phyloP scores from a whole-genome alignment of 2,113 vertebrate species.

The Odontesthes bonariensis region DNA sequence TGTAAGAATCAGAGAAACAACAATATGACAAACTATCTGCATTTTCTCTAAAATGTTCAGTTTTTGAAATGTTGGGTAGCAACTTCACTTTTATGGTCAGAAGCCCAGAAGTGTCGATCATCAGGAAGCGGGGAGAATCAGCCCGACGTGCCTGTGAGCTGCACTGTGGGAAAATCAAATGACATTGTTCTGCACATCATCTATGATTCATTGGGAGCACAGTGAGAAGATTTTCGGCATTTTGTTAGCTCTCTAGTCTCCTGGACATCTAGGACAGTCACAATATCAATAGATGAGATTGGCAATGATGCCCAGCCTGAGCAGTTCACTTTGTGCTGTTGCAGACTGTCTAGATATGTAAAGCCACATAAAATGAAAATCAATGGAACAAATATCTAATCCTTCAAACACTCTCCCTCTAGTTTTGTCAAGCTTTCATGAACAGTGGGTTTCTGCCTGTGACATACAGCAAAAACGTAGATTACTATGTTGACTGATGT shows the following conservation, averaged over 20 bases:
- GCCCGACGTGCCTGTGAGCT: conserved; percentile 43
- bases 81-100: conserved; percentile 27
- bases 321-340: conserved; percentile 18
- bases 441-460: neutral
- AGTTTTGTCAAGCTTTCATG: conserved; percentile 7
- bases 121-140: conserved; percentile 45
- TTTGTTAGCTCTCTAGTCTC: conserved; percentile 28
- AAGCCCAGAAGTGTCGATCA: conserved; percentile 40
- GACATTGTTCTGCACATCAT: conserved; percentile 58
- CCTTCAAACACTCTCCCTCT: conserved; percentile 2
- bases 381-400: conserved; percentile 47
- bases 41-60: conserved; percentile 4
- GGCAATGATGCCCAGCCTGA: conserved; percentile 46
- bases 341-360: conserved; percentile 35
- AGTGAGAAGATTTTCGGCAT: conserved; percentile 29
- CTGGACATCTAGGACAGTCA: conserved; percentile 20
- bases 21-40: conserved; percentile 1
- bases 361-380: conserved; percentile 54
- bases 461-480: neutral
- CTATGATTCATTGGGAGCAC: conserved; percentile 36
- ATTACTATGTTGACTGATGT: no score
- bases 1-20: no score
- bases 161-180: conserved; percentile 61
- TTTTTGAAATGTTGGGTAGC: conserved; percentile 20
- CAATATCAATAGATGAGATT: conserved; percentile 47